Evolutionary conservation across 2,113 vertebrate species (phyloP), one percentile per base, ranked within the genome.

Genomic region (Buteo buteo): DNA sequence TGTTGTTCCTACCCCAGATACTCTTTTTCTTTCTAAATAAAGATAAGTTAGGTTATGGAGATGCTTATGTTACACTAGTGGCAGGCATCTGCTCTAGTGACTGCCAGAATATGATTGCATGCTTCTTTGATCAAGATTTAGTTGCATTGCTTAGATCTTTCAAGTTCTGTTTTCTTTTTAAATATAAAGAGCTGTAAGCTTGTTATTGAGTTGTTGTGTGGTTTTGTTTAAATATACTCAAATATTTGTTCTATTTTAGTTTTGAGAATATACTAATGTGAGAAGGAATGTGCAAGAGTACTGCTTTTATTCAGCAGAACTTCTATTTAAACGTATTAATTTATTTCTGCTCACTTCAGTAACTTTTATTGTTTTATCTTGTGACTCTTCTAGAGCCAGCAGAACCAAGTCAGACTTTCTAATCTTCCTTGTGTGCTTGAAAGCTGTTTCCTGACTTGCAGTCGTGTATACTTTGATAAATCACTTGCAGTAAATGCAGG

Each of bases 181-280:
- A 82, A 86, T 82, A 73, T 32, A 34, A 80, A 86, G 29, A 91
- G 50, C 93, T 90, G 57, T 82, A 85, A 82, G 78, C 57, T 89
- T 96, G 69, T 92, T 93, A 58, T 0, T 78, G 70, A 92, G 34
- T 88, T 91, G 65, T 92, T 94, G 72, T 82, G 57, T 82, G 62
- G 71, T 73, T 97, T 86, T 94, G 91, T 88, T 96, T 95, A 93
- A 96, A 81, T 92, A 66, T 44, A 59, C 36, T 90, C 52, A 89
- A 90, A 90, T 96, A 93, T 86, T 96, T 90, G n/a, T 90, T 92
- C 76, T 91, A 5, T 82, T 94, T 90, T 72, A 65, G 45, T 89
- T 94, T 88, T 59, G 36, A 76, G 65, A 87, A 69, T 85, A 55
- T 45, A 72, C 49, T 87, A 13, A 81, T 44, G 18, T 38, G 62